Conservation (phyloP, 1,140 invertebrate species). For the Drosophila tropicalis region DNA sequence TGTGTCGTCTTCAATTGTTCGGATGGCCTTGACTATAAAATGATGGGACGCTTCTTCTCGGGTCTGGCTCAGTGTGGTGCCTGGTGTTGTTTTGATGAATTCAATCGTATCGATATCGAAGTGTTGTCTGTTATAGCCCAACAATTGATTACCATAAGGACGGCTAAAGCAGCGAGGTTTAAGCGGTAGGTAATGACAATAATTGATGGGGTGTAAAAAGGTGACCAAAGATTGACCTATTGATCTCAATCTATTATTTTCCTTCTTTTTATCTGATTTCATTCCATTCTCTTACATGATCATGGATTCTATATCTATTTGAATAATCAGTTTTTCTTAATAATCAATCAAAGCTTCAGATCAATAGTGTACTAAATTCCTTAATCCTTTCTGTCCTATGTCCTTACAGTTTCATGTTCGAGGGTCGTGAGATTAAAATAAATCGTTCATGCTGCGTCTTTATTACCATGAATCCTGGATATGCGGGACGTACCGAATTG, state of each 20-base stretch:
- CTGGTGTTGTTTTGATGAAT: constrained; percentile 97
- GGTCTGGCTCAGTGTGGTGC: constrained; percentile 94
- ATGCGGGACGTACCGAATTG: constrained; percentile 93
- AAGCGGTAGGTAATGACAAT: constrained; percentile 84
- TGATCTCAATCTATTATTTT: no score
- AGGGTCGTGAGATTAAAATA: constrained; percentile 94
- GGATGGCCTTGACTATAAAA: constrained; percentile 92
- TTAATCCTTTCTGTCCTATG: not conserved
- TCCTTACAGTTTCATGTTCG: constrained; percentile 89
- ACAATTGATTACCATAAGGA: constrained; percentile 90
- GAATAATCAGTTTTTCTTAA: no score
- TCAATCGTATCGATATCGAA: constrained; percentile 95
- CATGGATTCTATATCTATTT: no score
- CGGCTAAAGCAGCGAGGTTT: constrained; percentile 88
- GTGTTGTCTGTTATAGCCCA: constrained; percentile 95
- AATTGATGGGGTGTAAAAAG: no score
- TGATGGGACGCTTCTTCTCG: constrained; percentile 95
- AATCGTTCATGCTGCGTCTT: constrained; percentile 94
- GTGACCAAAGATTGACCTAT: no score
- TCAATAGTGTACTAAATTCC: no score
- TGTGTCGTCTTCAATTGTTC: constrained; percentile 97
- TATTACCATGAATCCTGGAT: constrained; percentile 96
- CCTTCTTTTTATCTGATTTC: no score
- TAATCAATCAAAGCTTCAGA: no score
- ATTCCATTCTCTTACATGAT: no score